Evolutionary conservation across 1,140 invertebrate genomes (phyloP), one percentile per base, ranked within the genome.

Genomic region (Mylabris phalerata): DNA sequence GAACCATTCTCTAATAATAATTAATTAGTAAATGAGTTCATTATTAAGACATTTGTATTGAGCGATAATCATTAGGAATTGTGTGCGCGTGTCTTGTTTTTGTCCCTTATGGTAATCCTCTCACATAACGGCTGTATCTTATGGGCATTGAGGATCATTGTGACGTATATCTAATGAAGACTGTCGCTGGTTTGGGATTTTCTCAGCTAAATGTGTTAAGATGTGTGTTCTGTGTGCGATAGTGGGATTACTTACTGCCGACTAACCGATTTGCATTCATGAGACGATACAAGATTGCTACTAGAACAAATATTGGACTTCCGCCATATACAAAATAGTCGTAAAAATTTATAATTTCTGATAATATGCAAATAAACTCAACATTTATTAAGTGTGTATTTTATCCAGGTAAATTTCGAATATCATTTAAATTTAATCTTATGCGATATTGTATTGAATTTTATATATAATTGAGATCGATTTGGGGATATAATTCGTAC

Each of bases 201-300:
- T 56, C 59, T 24, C 24, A 49, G 50, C 59, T 61, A 63, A 67
- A 63, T 59, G 57, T 59, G 65, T 65, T 65, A 63, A 63, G 65
- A 67, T 67, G 65, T 65, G 65, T 67, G 65, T 67, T 65, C 55
- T 59, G 48, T 19, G 19, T 39, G 46, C 61, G 66, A 70, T 67
- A 70, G 61, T 54, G 57, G 62, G 66, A 68, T 68, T 70, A 19
- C 19, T 19, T 19, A 68, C 60, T 44, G 61, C 45, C 63, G 59
- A 67, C 60, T 52, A 66, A 57, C 59, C 63, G 52, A 68, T 70
- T 70, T 70, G 68, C 68, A 70, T 70, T 70, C 68, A 70, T 70
- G 66, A 65, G 63, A 60, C 66, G 66, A 65, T 68, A 67, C 64
- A 68, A 64, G 66, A 69, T 69, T 66, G 60, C 63, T 56, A 56